phyloP scores from a whole-genome alignment of 1,140 invertebrate species.

The Diorhabda sublineata region DNA sequence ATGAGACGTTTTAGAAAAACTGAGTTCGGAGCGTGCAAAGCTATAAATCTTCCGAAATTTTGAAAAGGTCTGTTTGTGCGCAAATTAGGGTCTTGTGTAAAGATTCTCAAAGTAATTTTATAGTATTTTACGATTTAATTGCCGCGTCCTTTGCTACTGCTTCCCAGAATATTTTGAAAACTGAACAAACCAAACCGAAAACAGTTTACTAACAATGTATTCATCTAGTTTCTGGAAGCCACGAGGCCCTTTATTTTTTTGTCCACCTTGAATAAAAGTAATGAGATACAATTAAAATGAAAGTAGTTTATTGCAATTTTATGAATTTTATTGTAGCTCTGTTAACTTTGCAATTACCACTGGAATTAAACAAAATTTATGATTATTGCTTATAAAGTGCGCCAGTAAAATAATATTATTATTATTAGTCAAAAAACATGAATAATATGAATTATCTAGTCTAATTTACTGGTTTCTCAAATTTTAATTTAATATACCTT shows the following conservation, averaged over 20 bases:
- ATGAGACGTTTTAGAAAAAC: slow-evolving; percentile 27
- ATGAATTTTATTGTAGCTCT: not conserved
- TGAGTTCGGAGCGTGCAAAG: slow-evolving; percentile 27
- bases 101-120: slow-evolving; percentile 30
- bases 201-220: slow-evolving; percentile 10
- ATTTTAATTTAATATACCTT: no score
- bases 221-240: slow-evolving; percentile 18
- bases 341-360: no score
- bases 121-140: slow-evolving; percentile 27
- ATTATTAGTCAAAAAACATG: no score
- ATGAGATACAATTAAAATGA: not conserved
- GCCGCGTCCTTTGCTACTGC: slow-evolving; percentile 9
- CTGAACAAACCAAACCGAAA: slow-evolving; percentile 3
- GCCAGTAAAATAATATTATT: no score
- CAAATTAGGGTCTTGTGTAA: slow-evolving; percentile 7
- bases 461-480: no score
- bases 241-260: slow-evolving; percentile 8
- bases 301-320: not conserved
- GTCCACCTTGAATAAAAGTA: not conserved
- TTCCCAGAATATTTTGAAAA: slow-evolving; percentile 13
- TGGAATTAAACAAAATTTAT: no score
- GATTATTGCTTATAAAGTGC: no score
- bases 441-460: no score
- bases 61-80: slow-evolving; percentile 19
- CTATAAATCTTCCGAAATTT: slow-evolving; percentile 33